Conservation (phyloP, 2,888 invertebrate species). For the Itoplectis maculator region DNA sequence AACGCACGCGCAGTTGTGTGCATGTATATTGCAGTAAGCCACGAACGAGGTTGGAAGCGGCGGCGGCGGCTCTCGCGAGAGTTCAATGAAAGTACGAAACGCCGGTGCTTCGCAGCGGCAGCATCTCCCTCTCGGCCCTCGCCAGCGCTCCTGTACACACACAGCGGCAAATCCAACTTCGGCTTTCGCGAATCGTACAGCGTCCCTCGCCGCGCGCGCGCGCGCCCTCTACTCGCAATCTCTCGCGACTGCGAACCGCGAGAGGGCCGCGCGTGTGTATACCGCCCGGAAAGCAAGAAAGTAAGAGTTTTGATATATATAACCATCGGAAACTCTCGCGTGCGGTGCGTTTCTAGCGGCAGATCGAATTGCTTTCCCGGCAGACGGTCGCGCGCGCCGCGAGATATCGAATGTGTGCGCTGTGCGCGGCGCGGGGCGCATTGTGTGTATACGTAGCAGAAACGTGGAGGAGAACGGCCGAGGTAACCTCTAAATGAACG, state of each 20-base stretch:
- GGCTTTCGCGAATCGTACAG: constrained; percentile 31
- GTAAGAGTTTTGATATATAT: constrained; percentile 27
- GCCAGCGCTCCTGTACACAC: not conserved
- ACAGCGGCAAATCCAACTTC: constrained; percentile 33
- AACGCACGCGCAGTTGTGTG: not conserved
- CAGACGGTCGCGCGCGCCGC: constrained; percentile 78
- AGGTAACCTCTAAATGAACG: not conserved
- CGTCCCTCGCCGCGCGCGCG: constrained; percentile 43
- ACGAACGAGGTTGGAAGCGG: not conserved
- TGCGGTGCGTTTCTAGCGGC: constrained; percentile 67
- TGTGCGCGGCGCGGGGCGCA: too few relatives aligned
- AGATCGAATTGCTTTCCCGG: constrained; percentile 79
- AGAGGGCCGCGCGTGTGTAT: not conserved
- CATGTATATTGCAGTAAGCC: constrained; percentile 5
- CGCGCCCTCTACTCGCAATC: constrained; percentile 49
- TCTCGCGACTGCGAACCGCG: not conserved
- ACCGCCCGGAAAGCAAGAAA: constrained; percentile 7
- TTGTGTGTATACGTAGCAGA: constrained; percentile 58
- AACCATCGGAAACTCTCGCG: constrained; percentile 66
- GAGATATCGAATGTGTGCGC: constrained; percentile 77
- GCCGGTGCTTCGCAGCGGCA: constrained; percentile 22
- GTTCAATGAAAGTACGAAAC: constrained; percentile 53
- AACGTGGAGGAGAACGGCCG: constrained; percentile 14
- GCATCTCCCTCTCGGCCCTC: constrained; percentile 19
- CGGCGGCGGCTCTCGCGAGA: constrained; percentile 19